Base-by-base conservation (phyloP, 2,797 vertebrate genomes). In the Delichon dasypus region DNA sequence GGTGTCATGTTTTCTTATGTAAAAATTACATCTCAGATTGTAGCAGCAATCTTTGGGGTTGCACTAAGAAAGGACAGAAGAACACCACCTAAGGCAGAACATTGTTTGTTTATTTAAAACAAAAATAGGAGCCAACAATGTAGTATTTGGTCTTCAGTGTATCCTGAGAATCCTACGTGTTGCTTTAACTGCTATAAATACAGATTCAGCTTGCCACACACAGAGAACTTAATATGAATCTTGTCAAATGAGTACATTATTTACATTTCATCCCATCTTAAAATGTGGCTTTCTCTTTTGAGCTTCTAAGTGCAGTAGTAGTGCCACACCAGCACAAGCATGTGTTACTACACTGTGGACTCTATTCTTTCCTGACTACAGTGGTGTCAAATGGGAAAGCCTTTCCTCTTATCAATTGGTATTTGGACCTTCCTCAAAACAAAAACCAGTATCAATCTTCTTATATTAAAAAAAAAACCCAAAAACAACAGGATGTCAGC, bases 141-240 rank as follows among this genome's bases (percentile, higher is more conserved):
- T 84, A 82, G 85, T 94, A 80, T 83, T 92, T 30, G 27, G 55
- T 34, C 55, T 92, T 90, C 55, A 92, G n/a, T 73, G 34, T 79
- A 96, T 87, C 61, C 76, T 97, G 81, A 85, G 78, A 27, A 23
- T 57, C 73, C 93, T 90, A 65, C 66, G 74, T 94, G 76, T 96
- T 95, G 91, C 89, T 95, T 79, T 87, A 93, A 82, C 80, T 80
- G 87, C 61, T 95, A 79, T 96, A 97, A 95, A 83, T 94, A 93
- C 60, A 91, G 72, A 88, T 82, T 53, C 50, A 71, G 60, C 74
- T 96, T 94, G 86, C 94, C 96, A 96, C 96, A 95, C 97, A 96
- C 94, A 95, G 76, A 96, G 89, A n/a, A 50, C 51, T 65, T 96
- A 68, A 89, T 95, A 88, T 96, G 96, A 95, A 92, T 95, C 91